Base-by-base conservation (phyloP, 2,888 invertebrate species). In the Sussaba pulchella region DNA sequence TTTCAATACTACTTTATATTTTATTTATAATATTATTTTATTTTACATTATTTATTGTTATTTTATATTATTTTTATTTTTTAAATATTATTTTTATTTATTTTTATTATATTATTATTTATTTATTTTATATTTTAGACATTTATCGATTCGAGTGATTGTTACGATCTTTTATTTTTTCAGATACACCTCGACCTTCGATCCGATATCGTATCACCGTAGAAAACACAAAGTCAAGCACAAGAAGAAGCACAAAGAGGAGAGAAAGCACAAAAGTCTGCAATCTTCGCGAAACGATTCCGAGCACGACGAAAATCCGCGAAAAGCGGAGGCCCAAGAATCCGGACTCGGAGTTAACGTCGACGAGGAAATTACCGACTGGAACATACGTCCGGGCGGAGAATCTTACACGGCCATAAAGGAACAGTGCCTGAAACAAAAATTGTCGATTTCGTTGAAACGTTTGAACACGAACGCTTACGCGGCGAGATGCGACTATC, bases 361-460 rank as follows among this genome's bases (percentile, higher is more conserved):
- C 86, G 94, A 94, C 84, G 94, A 94, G 85, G 93, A 94, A 69
- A 94, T 94, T 82, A 95, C 94, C 17, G 92, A 91, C 54, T 92
- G 92, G 88, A 91, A 91, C 81, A 89, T 89, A 85, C 88, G 90
- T 82, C 89, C 91, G 31, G 93, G 93, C 19, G 91, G 89, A 77
- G 94, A 94, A 70, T 92, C 94, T 73, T 91, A 92, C 76, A 92
- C 94, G 87, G 93, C 94, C 87, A 94, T 95, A 75, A 95, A 96
- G 92, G 95, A 95, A 86, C 94, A 95, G 88, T 95, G 95, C 92
- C 93, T 96, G 77, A 95, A 95, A 82, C 96, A 96, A 85, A 96
- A 96, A 89, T 92, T 96, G 73, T 96, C 96, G 54, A 96, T 96
- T 87, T 96, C 95, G 88, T 92, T 96, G 86, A 95, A 95, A 90